These are phyloP conservation scores for Pimpla rufipes DNA, from an alignment of 2,888 invertebrate genomes.

Conservation along the genomic window DNA sequence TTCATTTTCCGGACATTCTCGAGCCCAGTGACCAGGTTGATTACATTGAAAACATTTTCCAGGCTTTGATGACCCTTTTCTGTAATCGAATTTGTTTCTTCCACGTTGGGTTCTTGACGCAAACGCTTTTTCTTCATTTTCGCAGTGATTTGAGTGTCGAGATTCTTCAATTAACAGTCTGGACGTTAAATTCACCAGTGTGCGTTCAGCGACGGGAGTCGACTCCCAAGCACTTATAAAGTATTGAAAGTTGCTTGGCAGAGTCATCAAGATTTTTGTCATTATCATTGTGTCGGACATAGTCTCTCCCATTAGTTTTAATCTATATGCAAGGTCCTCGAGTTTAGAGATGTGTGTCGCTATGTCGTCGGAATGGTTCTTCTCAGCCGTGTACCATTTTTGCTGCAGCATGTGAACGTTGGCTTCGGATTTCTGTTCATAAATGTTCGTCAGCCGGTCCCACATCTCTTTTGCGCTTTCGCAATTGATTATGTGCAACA, in stretches of 20 bases:
- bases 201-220: conserved; percentile 37
- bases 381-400: conserved; percentile 56
- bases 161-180: conserved; percentile 56
- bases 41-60: too few species aligned
- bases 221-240: conserved; percentile 61
- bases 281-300: conserved; percentile 54
- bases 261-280: conserved; percentile 61
- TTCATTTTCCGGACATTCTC: too few species aligned
- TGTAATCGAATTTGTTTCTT: too few species aligned
- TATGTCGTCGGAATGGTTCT: conserved; percentile 66
- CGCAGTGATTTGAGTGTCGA: conserved; percentile 17
- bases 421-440: conserved; percentile 63
- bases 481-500: too few species aligned
- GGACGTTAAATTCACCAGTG: conserved; percentile 35
- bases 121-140: too few species aligned
- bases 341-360: conserved; percentile 71
- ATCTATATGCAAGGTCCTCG: conserved; percentile 56
- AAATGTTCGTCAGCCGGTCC: too few species aligned
- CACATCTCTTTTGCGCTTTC: too few species aligned
- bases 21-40: too few species aligned
- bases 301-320: conserved; percentile 57
- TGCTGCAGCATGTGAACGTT: conserved; percentile 47
- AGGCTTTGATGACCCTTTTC: too few species aligned
- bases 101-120: too few species aligned
- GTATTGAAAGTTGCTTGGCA: too few species aligned